A percentile compares a stretch with the other conserved stretches of the same genome.
phyloP scores from a whole-genome alignment of 2,113 vertebrate genomes.

The Chionis minor region DNA sequence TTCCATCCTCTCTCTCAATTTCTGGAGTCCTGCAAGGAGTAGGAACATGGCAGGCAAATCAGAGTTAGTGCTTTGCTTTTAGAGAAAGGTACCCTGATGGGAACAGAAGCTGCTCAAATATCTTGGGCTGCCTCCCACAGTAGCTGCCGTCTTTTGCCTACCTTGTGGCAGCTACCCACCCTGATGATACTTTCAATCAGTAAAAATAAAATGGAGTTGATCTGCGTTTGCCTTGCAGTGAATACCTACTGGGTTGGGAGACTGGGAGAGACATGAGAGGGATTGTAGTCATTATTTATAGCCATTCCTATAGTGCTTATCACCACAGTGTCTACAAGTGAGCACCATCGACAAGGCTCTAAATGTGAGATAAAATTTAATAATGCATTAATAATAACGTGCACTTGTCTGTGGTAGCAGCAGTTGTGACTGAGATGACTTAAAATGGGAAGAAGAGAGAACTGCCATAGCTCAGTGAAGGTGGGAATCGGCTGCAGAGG shows the following conservation, averaged over 20 bases:
- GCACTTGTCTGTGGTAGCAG: conserved; percentile 27
- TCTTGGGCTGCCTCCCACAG: neutral
- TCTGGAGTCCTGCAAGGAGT: neutral
- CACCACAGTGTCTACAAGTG: conserved; percentile 16
- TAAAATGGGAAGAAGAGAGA: conserved; percentile 10
- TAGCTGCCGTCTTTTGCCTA: neutral
- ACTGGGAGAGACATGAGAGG: neutral
- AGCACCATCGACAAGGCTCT: conserved; percentile 12
- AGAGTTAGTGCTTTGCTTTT: neutral
- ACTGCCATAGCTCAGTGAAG: neutral
- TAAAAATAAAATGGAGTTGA: conserved; percentile 9
- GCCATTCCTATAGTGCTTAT: conserved; percentile 24
- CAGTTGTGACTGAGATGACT: neutral
- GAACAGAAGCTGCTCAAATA: conserved; percentile 10
- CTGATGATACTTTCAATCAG: conserved; percentile 13
- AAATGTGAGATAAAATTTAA: conserved; percentile 59
- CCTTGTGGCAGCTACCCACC: neutral
- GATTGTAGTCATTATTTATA: conserved; percentile 62
- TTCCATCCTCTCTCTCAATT: neutral
- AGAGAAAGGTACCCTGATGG: neutral
- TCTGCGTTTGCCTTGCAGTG: conserved; percentile 36
- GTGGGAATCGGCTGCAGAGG: neutral
- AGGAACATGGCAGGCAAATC: neutral
- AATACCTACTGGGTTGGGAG: conserved; percentile 4
- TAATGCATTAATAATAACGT: conserved; percentile 61